Percentiles rank a stretch among this genome's conserved stretches.
Evolutionary conservation across 1,140 invertebrate genomes (phyloP).

Genomic region (Nasonia longicornis): DNA sequence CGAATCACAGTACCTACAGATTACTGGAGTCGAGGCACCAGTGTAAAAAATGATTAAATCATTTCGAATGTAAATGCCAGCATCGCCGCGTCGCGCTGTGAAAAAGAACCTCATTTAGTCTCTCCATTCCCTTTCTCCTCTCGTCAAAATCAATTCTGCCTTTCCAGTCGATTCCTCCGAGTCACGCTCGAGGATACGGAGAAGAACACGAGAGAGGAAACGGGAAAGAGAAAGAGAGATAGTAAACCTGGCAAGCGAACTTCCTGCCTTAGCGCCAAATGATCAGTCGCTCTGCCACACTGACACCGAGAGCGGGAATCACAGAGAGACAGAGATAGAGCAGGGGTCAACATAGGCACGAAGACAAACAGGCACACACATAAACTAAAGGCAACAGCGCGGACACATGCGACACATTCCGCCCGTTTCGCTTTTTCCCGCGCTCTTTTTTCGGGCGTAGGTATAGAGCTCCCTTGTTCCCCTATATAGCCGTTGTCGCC

Average conservation of each 20-base stretch:
- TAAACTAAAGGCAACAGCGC: neutral
- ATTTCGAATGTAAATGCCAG: slow-evolving; percentile 16
- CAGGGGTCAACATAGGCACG: neutral
- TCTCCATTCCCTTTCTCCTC: slow-evolving; percentile 15
- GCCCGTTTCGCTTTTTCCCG: neutral
- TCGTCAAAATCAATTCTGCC: slow-evolving; percentile 35
- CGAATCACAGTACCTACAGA: neutral
- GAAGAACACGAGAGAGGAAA: neutral
- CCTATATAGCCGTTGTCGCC: neutral
- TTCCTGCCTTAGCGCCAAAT: slow-evolving; percentile 11
- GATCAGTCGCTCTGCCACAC: neutral
- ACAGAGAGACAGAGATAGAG: neutral
- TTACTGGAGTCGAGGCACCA: neutral
- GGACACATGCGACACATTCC: slow-evolving; percentile 27
- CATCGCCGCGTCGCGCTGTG: neutral
- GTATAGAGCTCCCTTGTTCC: neutral
- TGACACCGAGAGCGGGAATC: neutral
- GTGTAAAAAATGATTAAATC: slow-evolving; percentile 18
- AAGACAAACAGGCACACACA: neutral
- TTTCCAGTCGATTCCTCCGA: slow-evolving; percentile 43
- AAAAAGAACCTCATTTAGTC: neutral
- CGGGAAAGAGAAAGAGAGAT: slow-evolving; percentile 15
- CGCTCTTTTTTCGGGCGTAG: neutral
- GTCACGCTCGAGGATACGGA: slow-evolving; percentile 36
- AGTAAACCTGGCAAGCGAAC: slow-evolving; percentile 7